These are phyloP conservation scores for Darevskia nairensis DNA, from an alignment of 2,797 vertebrate species.

Conservation along the genomic window DNA sequence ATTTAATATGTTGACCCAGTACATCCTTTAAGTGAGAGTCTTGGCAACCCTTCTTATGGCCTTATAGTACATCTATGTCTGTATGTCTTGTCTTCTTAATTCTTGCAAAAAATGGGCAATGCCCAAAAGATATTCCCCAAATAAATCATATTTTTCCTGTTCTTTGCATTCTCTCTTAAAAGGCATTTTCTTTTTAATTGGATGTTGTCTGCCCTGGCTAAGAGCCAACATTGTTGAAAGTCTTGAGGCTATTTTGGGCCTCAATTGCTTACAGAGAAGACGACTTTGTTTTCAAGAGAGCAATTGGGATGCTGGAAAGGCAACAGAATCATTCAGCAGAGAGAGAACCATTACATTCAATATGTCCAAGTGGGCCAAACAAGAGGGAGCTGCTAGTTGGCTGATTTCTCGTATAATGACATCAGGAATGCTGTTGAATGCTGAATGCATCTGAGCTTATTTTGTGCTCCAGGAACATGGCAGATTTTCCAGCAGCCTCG, in stretches of 20 bases:
- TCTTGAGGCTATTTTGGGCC: not conserved
- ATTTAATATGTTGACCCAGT: not conserved
- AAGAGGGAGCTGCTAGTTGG: slow-evolving; percentile 2
- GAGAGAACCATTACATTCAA: not conserved
- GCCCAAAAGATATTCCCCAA: not conserved
- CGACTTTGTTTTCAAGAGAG: not conserved
- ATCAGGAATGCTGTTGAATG: not conserved
- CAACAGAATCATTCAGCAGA: slow-evolving; percentile 6
- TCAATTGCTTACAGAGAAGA: not conserved
- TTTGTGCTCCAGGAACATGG: slow-evolving; percentile 48
- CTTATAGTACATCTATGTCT: not conserved
- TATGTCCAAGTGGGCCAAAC: slow-evolving; percentile 22
- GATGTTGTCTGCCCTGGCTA: not conserved
- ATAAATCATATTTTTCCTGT: not conserved
- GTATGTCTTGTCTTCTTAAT: not conserved
- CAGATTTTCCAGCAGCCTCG: slow-evolving; percentile 26
- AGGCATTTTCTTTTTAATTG: not conserved
- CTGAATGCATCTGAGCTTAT: not conserved
- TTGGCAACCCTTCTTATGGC: not conserved
- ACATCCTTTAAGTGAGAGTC: not conserved
- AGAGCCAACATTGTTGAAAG: not conserved
- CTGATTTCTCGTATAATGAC: slow-evolving; percentile 35
- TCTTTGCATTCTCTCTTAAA: not conserved
- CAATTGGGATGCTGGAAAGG: not conserved
- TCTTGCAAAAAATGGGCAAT: not conserved